Base-by-base conservation (phyloP, 2,113 vertebrate species). In the Pterocles orientalis region DNA sequence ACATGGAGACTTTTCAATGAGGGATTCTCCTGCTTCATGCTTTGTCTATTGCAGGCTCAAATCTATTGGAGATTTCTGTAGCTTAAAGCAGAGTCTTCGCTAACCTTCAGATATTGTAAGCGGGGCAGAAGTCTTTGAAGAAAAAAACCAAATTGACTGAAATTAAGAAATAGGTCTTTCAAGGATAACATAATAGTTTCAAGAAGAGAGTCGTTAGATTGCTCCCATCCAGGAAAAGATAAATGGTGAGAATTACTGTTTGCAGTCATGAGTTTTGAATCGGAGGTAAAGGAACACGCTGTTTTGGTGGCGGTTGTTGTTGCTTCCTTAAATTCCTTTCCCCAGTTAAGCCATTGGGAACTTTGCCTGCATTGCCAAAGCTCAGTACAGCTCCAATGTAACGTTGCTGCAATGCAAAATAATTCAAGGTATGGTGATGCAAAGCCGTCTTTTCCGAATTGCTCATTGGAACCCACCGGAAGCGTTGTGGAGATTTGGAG, bases 401-500 rank as follows among this genome's bases (percentile, higher is more conserved):
- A 15, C 1, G 6, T 25, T 56, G 84, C 79, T 80, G 81, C 54
- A 14, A 2, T 58, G 47, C 13, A 19, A 6, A 61, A 17, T 10
- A 12, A 31, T 16, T 66, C 36, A 39, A 29, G 26, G 47, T 2
- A 31, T 1, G 8, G 3, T 23, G 64, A 3, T 0, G 2, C 41
- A 14, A 14, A n/a, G 6, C 16, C 47, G 7, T 21, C 8, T 20
- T 5, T 7, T 66, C 57, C 54, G 62, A 68, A 15, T 26, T 29
- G 36, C 50, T 4, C 6, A 2, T n/a, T 43, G 48, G 24, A 25
- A 18, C 57, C 76, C 39, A 6, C 39, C 18, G 15, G 82, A 29
- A 54, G 7, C 10, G 0, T 0, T 7, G 51, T 9, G 36, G 36
- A 4, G 12, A 3, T 43, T 2, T 13, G 11, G 31, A 26, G 56